Evolutionary conservation across 2,113 vertebrate species (phyloP), one percentile per base, ranked within the genome.

Genomic region (Aplodontia rufa): DNA sequence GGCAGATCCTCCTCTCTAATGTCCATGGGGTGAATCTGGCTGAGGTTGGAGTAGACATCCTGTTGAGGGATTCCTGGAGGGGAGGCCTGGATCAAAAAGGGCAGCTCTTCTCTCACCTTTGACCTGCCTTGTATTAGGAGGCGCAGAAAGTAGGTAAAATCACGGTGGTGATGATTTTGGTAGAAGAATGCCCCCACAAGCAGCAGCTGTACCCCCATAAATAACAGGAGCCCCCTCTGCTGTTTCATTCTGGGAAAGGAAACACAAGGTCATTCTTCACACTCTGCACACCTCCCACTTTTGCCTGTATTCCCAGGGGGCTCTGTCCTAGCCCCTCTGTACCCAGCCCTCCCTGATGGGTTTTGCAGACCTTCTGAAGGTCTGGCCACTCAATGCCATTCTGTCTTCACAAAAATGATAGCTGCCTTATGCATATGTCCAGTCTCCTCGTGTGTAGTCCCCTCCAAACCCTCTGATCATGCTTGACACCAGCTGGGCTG

Each of bases 151-250:
- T 98, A 98, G 8, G 96, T 97, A n/a, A 99, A 98, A 81, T 98
- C 97, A 87, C 97, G 98, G 62, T 97, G 98, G 93, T 98, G 98
- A 5, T 98, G 98, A 69, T 99, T 99, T 8, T 97, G 97, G 91
- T 98, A 99, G 66, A 99, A 98, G 80, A 99, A 91, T 0, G 98
- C 98, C 98, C 99, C 99, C 98, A 99, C 98, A 69, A 99, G 97
- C 28, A 99, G 98, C 93, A 99, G 96, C 97, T 99, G 98, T 60
- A 98, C 98, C 49, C 98, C 98, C 92, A 99, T 96, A 93, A 99
- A 97, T 85, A 99, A 97, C 87, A 99, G 92, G 96, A 98, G 98
- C 49, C 98, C 98, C 98, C 98, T 96, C 98, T 99, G 90, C 7
- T 92, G 94, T 45, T 76, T 96, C 19, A 97, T 98, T 20, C 58